These are phyloP conservation scores for Acleris sparsana DNA, from an alignment of 2,888 invertebrate genomes.

Conservation along the genomic window DNA sequence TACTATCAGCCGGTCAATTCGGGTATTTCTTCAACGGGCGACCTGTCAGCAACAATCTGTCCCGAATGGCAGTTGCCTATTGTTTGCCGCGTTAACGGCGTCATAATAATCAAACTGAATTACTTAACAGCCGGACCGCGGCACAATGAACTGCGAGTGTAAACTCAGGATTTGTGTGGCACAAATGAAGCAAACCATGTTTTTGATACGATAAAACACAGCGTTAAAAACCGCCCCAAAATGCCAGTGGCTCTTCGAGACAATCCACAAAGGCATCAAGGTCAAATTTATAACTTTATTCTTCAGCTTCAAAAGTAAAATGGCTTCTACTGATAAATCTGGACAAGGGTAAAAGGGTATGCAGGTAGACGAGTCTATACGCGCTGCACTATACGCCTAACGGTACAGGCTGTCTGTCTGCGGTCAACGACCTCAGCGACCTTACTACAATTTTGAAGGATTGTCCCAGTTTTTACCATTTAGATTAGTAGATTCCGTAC, in stretches of 20 bases:
- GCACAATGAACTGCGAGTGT: conserved; percentile 44
- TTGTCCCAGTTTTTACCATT: conserved; percentile 61
- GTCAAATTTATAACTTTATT: neutral
- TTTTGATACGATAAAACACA: neutral
- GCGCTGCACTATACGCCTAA: conserved; percentile 61
- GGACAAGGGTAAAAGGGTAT: conserved; percentile 34
- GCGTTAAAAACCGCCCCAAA: neutral
- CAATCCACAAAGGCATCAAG: neutral
- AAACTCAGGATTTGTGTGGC: conserved; percentile 24
- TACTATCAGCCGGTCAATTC: conserved; percentile 34
- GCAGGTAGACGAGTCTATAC: conserved; percentile 47
- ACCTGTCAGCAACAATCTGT: conserved; percentile 42
- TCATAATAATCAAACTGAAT: conserved; percentile 49
- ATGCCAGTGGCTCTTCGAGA: too few relatives aligned
- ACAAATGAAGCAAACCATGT: neutral
- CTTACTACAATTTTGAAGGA: conserved; percentile 75
- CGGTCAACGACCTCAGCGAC: conserved; percentile 76
- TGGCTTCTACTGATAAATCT: conserved; percentile 1
- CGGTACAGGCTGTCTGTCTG: conserved; percentile 66
- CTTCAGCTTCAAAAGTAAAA: neutral
- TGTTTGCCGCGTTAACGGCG: conserved; percentile 51
- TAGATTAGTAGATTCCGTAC: neutral
- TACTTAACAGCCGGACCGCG: conserved; percentile 44
- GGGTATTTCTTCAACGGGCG: conserved; percentile 33
- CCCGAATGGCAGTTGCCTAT: conserved; percentile 45